Evolutionary conservation across 2,797 vertebrate species (phyloP), one percentile per base, ranked within the genome.

Genomic region (Melanotaenia nigrans): DNA sequence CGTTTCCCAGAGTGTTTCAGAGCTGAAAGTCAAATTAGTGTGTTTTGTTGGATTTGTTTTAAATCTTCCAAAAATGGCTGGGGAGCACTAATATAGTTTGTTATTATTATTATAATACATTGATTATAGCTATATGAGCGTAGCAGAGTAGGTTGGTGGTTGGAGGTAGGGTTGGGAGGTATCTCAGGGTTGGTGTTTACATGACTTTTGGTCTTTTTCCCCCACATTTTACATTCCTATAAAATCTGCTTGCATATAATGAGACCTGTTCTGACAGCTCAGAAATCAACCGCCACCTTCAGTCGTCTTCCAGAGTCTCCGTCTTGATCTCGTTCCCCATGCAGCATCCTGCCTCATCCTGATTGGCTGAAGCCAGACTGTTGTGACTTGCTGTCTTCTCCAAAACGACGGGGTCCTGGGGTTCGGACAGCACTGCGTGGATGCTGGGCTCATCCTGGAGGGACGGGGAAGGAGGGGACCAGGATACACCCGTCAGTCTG

Each of bases 281-380:
- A 33, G 5, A 64, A 13, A 18, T 71, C 64, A 36, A 16, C 66
- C 38, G 0, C 42, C 24, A 42, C n/a, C 67, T 83, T 99, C 95
- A 99, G 94, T 98, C 97, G 35, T 98, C 96, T 45, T 99, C 97
- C 81, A 97, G 94, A 90, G 94, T 96, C 93, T 99, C 98, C 89
- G 95, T 97, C 95, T 99, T 99, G 95, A 99, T 97, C 90, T 96
- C 95, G 77, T 53, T 85, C 14, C 77, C 88, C 57, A 73, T 12
- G 5, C 76, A 55, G 66, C 77, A 75, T 38, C 72, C 81, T 1
- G 82, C 75, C 14, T 45, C 84, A 0, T 73, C 84, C 94, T 96
- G 97, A 88, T 92, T 93, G 88, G 96, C 95, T 84, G 96, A 82
- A 1, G 95, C 95, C 84, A 96, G 90, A 93, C 95, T 96, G 90